Evolutionary conservation across 2,888 invertebrate species (phyloP), one percentile per base, ranked within the genome.

Genomic region (Cyclophora punctaria): DNA sequence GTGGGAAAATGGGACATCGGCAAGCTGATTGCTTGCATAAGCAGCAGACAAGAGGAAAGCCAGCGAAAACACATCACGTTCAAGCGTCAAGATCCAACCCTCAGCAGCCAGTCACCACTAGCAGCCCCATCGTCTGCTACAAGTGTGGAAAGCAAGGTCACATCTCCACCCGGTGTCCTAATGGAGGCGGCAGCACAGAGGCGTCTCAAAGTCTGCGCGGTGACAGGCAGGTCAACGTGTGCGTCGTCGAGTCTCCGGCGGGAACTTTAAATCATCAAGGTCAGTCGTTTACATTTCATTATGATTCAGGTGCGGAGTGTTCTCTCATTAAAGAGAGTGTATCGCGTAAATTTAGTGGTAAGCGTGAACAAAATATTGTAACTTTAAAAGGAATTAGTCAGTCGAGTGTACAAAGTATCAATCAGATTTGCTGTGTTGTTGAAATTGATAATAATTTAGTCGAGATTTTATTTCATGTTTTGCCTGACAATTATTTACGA

Each of bases 231-330:
- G 7, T 7, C 4, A 44, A 51, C 35, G 33, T 41, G 35, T 47
- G 47, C n/a, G 45, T 41, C 5, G 41, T 50, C 6, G 41, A 47
- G 3, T 5, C 5, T 35, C 41, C 35, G 41, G 6, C 20, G 4
- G 48, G 48, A 3, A 7, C n/a, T 34, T 33, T 54, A 7, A 6
- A 7, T 5, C 49, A 51, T 5, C 7, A n/a, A 3, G 62, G 65
- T 65, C 50, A 58, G 63, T n/a, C 20, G 34, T 53, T 54, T 53
- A 4, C 45, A 41, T 64, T 58, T 56, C 48, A 35, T 48, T 63
- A 40, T 47, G 63, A 60, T 48, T 60, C 60, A 3, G 62, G 62
- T n/a, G 56, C 62, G 3, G 58, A 61, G 44, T 65, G 62, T 7
- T 61, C 58, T 34, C 47, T 64, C 2, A 45, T 61, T 6, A 58